Conservation (phyloP, 2,113 vertebrate species). For the Micronycteris hirsuta region DNA sequence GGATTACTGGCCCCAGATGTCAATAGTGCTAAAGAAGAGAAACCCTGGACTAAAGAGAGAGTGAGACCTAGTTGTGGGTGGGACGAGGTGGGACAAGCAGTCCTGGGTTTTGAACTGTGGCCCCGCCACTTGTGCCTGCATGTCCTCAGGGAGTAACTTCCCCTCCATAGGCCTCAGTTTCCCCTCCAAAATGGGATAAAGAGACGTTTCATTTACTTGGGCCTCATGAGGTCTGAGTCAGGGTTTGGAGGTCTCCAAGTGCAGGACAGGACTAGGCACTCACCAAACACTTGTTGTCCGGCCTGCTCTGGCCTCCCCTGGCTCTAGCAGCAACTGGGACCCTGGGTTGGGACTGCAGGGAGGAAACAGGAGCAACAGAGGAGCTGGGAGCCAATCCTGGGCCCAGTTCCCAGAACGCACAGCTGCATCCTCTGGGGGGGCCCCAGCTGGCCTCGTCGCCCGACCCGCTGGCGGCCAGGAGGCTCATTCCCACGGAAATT, state of each 20-base stretch:
- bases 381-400: neutral
- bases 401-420: conserved; percentile 50
- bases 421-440: conserved; percentile 43
- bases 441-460: neutral
- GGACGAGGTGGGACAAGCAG: neutral
- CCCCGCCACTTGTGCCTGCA: no score
- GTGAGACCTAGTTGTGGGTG: no score
- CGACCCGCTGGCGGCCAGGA: neutral
- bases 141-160: neutral
- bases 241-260: neutral
- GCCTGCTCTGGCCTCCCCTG: neutral
- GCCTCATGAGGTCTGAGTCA: neutral
- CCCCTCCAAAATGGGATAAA: neutral
- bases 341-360: neutral
- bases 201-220: neutral
- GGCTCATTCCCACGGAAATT: neutral
- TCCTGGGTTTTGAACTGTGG: neutral
- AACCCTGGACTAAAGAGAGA: no score
- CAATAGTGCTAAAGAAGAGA: neutral
- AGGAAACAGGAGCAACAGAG: neutral
- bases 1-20: neutral
- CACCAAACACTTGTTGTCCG: neutral
- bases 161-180: neutral
- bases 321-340: neutral
- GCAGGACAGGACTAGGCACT: neutral